Conservation (phyloP, 1,140 invertebrate species). For the Vollenhovia emeryi region DNA sequence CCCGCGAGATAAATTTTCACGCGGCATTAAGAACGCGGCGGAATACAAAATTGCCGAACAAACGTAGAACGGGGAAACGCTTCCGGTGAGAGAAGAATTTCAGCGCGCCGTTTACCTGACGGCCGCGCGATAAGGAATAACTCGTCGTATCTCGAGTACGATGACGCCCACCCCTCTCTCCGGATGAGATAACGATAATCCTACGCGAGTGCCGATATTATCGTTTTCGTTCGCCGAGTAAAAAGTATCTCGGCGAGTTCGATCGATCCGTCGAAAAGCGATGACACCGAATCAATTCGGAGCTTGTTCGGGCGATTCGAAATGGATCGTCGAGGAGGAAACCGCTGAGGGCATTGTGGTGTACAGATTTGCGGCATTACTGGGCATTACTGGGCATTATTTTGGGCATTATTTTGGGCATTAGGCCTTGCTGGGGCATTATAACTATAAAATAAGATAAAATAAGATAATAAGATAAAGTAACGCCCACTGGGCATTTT, state of each 20-base stretch:
- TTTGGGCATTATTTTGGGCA: too few relatives aligned
- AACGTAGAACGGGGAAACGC: background rate
- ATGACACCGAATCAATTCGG: background rate
- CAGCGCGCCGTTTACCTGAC: constrained; percentile 32
- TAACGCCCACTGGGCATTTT: too few relatives aligned
- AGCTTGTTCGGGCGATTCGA: background rate
- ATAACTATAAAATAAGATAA: too few relatives aligned
- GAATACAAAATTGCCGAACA: background rate
- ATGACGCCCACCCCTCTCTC: constrained; percentile 20
- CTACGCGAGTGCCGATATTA: constrained; percentile 30
- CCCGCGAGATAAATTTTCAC: constrained; percentile 10
- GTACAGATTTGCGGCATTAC: too few relatives aligned
- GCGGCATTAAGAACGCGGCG: too few relatives aligned
- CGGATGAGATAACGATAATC: constrained; percentile 59
- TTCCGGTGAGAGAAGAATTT: constrained; percentile 57
- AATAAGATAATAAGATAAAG: too few relatives aligned
- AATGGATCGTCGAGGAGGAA: too few relatives aligned
- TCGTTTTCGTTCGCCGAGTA: background rate
- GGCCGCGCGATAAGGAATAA: constrained; percentile 48
- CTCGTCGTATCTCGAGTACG: constrained; percentile 56
- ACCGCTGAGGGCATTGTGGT: too few relatives aligned
- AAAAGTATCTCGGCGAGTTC: background rate
- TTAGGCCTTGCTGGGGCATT: too few relatives aligned
- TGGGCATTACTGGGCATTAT: too few relatives aligned
- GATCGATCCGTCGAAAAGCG: background rate